Conservation (phyloP, 2,113 vertebrate species). For the Poeciliopsis turrubarensis region DNA sequence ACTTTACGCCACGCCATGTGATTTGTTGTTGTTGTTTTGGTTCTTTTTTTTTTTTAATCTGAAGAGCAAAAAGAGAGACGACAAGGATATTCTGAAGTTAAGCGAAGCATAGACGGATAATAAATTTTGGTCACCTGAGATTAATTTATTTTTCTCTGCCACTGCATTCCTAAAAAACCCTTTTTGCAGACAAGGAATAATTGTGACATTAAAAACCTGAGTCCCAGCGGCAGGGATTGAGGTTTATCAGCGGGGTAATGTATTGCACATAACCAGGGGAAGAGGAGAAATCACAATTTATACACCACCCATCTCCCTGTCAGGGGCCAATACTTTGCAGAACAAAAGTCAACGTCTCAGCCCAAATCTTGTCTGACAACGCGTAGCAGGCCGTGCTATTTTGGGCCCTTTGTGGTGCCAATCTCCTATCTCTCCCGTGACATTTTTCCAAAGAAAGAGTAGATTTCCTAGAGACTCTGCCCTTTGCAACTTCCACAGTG, state of each 20-base stretch:
- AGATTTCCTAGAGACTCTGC: constrained; percentile 99
- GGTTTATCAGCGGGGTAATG: constrained; percentile 84
- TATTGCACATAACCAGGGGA: constrained; percentile 86
- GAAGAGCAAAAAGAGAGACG: constrained; percentile 78
- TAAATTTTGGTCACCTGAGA: constrained; percentile 84
- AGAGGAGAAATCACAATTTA: constrained; percentile 89
- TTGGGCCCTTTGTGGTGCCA: constrained; percentile 99
- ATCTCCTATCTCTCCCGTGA: constrained; percentile 98
- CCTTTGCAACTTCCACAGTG: constrained; percentile 96
- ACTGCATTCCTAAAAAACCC: constrained; percentile 78
- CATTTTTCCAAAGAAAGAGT: constrained; percentile 99
- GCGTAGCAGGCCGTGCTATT: constrained; percentile 99
- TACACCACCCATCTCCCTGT: constrained; percentile 93
- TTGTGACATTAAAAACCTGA: constrained; percentile 89
- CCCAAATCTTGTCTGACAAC: constrained; percentile 99
- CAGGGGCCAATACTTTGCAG: constrained; percentile 90
- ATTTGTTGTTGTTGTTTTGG: constrained; percentile 86
- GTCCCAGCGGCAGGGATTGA: constrained; percentile 82
- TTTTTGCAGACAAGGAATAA: constrained; percentile 85
- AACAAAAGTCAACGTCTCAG: constrained; percentile 99
- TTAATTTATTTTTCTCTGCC: constrained; percentile 73
- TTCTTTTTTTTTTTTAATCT: constrained; percentile 86
- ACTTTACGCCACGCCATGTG: constrained; percentile 98
- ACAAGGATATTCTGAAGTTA: constrained; percentile 75
- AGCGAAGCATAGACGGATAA: constrained; percentile 76